Conservation (phyloP, 2,797 vertebrate genomes). For the Amblyraja radiata region DNA sequence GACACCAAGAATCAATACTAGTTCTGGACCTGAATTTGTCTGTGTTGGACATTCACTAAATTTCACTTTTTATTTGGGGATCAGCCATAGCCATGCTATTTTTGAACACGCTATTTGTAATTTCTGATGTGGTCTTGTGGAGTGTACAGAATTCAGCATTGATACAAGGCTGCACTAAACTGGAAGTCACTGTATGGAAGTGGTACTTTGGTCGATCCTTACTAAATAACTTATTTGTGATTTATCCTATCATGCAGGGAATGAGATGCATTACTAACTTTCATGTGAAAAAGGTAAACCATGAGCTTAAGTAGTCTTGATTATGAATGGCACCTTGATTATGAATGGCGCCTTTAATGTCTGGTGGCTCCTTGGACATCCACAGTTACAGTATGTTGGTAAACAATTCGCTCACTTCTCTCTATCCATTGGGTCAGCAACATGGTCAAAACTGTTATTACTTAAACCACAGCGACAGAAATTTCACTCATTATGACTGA, state of each 20-base stretch:
- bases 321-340: neutral
- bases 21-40: neutral
- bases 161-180: neutral
- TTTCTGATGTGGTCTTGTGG: neutral
- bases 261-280: neutral
- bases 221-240: neutral
- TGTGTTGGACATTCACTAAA: neutral
- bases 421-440: neutral
- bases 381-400: neutral
- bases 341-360: neutral
- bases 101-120: neutral
- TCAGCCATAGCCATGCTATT: neutral
- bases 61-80: neutral
- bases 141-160: neutral
- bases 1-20: neutral
- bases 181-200: neutral
- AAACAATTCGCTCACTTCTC: slow-evolving; percentile 2
- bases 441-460: neutral
- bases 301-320: neutral
- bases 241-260: neutral
- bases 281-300: neutral
- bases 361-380: neutral
- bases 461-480: neutral
- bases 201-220: slow-evolving; percentile 24
- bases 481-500: neutral